Percentiles rank a stretch among this genome's conserved stretches.
These are phyloP conservation scores for Pristionchus mayeri DNA, from an alignment of 2,888 invertebrate species.

Conservation along the genomic window DNA sequence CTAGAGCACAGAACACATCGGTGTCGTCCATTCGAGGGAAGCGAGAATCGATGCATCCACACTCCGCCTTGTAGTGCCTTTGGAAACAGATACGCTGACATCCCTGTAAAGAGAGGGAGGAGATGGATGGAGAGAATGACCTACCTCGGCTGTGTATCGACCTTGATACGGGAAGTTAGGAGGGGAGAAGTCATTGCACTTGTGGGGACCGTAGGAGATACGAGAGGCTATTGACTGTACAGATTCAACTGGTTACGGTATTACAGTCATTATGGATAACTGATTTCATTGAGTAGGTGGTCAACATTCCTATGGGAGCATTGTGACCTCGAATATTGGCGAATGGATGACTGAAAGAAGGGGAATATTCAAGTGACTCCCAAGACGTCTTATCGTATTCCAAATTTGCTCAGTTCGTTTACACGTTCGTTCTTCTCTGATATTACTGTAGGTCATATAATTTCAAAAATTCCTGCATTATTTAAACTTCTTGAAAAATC, in stretches of 20 bases:
- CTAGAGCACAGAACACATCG: conserved; percentile 38
- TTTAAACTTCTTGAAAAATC: too few species aligned
- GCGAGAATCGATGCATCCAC: conserved; percentile 37
- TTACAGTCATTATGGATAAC: not conserved
- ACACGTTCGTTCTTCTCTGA: too few species aligned
- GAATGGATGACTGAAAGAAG: conserved; percentile 24
- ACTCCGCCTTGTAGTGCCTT: not conserved
- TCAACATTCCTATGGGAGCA: conserved; percentile 38
- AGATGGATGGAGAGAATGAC: not conserved
- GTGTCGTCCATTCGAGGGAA: not conserved
- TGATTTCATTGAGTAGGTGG: conserved; percentile 29
- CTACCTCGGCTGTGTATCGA: conserved; percentile 11
- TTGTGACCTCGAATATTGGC: conserved; percentile 28
- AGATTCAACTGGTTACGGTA: not conserved
- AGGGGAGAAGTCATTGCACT: not conserved
- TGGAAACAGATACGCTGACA: conserved; percentile 44
- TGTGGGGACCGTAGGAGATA: conserved; percentile 16
- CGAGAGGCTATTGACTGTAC: conserved; percentile 1
- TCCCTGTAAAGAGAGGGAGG: not conserved
- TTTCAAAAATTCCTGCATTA: too few species aligned
- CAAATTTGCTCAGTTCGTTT: too few species aligned
- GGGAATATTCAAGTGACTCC: too few species aligned
- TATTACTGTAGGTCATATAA: too few species aligned
- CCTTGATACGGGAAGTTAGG: not conserved
- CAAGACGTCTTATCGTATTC: too few species aligned